Conservation (phyloP, 2,113 vertebrate species). For the Python bivittatus region DNA sequence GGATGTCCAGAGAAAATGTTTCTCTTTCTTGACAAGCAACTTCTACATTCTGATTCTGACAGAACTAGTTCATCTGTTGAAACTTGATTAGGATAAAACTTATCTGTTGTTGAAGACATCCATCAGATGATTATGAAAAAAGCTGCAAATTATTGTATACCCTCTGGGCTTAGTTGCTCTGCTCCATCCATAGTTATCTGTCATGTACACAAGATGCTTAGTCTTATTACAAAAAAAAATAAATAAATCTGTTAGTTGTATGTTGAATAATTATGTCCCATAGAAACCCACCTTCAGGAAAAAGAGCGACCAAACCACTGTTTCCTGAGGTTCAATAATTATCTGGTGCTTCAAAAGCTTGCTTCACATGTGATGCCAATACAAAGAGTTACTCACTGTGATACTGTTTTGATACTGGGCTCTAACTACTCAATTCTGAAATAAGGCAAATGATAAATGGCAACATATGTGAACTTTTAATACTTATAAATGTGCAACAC, state of each 20-base stretch:
- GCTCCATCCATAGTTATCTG: not conserved
- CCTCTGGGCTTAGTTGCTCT: not conserved
- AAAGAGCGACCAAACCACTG: not conserved
- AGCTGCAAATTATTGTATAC: not conserved
- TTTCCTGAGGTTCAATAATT: not conserved
- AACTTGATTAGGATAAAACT: not conserved
- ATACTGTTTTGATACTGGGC: not conserved
- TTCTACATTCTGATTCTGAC: not conserved
- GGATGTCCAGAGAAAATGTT: not conserved
- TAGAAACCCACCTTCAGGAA: not conserved
- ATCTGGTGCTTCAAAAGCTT: not conserved
- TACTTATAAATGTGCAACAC: not conserved
- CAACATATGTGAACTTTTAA: not conserved
- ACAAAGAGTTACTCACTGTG: not conserved
- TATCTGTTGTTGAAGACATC: not conserved
- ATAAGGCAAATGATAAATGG: not conserved
- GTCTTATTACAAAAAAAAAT: not conserved
- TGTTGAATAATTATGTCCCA: slow-evolving; percentile 2
- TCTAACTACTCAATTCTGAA: not conserved
- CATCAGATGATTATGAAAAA: not conserved
- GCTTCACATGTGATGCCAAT: not conserved
- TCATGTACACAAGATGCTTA: not conserved
- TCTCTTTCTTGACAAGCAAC: not conserved
- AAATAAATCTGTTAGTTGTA: not conserved
- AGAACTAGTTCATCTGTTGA: not conserved